Percentiles rank a stretch among this genome's conserved stretches.
Evolutionary conservation across 2,797 vertebrate genomes (phyloP).

Genomic region (Melanotaenia boesemani): DNA sequence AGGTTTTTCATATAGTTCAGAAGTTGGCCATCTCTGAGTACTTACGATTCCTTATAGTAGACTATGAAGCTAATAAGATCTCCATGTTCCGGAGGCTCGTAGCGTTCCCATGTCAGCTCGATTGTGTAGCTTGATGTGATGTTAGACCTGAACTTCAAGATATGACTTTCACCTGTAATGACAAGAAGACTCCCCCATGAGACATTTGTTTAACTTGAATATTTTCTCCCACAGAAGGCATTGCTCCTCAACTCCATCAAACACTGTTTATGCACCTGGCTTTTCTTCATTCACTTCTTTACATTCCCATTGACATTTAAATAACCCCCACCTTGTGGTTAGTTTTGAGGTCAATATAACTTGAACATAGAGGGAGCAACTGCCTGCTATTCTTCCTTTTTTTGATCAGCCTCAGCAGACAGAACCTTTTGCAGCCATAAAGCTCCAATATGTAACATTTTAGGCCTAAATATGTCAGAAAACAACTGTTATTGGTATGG

Average conservation of each 20-base stretch:
- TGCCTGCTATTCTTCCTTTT: too few species aligned
- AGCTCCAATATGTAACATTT: too few species aligned
- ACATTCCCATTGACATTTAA: not conserved
- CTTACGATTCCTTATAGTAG: slow-evolving; percentile 99
- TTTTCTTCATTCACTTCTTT: not conserved
- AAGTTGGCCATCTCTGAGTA: slow-evolving; percentile 45
- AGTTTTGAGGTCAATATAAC: not conserved
- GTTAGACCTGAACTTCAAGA: slow-evolving; percentile 92
- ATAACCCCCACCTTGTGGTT: not conserved
- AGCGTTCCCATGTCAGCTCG: slow-evolving; percentile 91
- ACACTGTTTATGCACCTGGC: not conserved
- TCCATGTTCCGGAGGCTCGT: slow-evolving; percentile 89
- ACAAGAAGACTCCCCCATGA: slow-evolving; percentile 36
- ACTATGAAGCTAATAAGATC: slow-evolving; percentile 97
- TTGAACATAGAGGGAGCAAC: slow-evolving; percentile 1
- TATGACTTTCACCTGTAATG: slow-evolving; percentile 90
- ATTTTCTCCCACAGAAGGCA: not conserved
- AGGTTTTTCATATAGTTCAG: not conserved
- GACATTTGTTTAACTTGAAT: not conserved
- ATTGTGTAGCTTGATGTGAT: slow-evolving; percentile 90
- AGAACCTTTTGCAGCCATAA: too few species aligned
- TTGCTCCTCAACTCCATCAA: not conserved
- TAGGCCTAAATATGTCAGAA: too few species aligned
- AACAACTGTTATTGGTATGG: too few species aligned
- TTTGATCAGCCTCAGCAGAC: too few species aligned